Evolutionary conservation across 2,113 vertebrate species (phyloP).

Genomic region (Chloropsis hardwickii): DNA sequence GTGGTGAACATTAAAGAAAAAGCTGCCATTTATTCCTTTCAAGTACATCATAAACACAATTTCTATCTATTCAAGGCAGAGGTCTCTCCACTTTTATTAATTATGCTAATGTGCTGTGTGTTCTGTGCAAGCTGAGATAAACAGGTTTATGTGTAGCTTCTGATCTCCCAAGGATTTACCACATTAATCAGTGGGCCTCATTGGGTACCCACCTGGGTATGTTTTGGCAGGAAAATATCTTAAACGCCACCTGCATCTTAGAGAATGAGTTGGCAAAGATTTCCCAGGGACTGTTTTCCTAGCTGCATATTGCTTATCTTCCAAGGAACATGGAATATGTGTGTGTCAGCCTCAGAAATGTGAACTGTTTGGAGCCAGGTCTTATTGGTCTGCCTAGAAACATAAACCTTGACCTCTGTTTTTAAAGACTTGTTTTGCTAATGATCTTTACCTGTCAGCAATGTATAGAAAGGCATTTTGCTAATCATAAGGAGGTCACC

Average conservation of each 20-base stretch:
- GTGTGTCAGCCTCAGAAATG: neutral
- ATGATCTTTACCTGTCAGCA: neutral
- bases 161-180: neutral
- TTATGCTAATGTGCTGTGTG: neutral
- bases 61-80: neutral
- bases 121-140: neutral
- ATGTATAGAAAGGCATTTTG: neutral
- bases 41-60: neutral
- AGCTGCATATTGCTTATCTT: neutral
- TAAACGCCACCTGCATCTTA: neutral
- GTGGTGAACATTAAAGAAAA: neutral
- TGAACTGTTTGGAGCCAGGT: neutral
- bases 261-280: neutral
- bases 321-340: neutral
- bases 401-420: neutral
- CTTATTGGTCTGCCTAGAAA: neutral
- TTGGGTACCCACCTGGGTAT: neutral
- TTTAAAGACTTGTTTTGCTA: neutral
- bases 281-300: neutral
- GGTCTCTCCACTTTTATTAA: neutral
- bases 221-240: neutral
- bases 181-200: fast-evolving
- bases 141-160: neutral
- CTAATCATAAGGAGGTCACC: neutral
- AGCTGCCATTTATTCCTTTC: neutral